Conservation (phyloP, 2,888 invertebrate genomes). For the Drosophila gaucha region DNA sequence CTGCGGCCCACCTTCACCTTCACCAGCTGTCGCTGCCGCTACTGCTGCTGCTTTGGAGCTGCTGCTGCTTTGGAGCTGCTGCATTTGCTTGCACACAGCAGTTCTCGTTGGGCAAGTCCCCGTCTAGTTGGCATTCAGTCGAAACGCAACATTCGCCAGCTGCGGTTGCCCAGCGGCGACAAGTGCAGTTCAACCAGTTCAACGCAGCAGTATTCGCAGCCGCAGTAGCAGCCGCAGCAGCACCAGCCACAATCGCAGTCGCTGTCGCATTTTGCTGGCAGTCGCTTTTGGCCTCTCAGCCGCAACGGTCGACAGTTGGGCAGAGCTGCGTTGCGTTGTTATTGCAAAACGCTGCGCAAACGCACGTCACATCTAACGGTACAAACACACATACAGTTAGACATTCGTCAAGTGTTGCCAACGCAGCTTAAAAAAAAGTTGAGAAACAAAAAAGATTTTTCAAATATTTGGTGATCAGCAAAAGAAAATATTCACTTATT, state of each 20-base stretch:
- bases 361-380: constrained; percentile 53
- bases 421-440: constrained; percentile 27
- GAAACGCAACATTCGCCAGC: constrained; percentile 83
- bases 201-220: constrained; percentile 6
- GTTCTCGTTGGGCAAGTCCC: constrained; percentile 84
- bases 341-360: constrained; percentile 62
- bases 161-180: constrained; percentile 79
- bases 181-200: constrained; percentile 43
- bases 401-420: constrained; percentile 39
- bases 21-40: constrained; percentile 42
- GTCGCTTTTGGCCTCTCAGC: constrained; percentile 62
- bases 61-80: constrained; percentile 17
- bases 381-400: constrained; percentile 16
- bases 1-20: constrained; percentile 63
- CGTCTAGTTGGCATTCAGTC: constrained; percentile 81
- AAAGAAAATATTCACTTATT: constrained; percentile 18
- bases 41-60: constrained; percentile 12
- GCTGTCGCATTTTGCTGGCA: constrained; percentile 38
- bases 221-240: background rate
- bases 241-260: constrained; percentile 21
- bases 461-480: constrained; percentile 40
- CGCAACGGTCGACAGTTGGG: constrained; percentile 59
- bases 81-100: constrained; percentile 69
- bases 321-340: constrained; percentile 8
- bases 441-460: constrained; percentile 1